phyloP scores from a whole-genome alignment of 2,113 vertebrate genomes.

The Phasianus colchicus region DNA sequence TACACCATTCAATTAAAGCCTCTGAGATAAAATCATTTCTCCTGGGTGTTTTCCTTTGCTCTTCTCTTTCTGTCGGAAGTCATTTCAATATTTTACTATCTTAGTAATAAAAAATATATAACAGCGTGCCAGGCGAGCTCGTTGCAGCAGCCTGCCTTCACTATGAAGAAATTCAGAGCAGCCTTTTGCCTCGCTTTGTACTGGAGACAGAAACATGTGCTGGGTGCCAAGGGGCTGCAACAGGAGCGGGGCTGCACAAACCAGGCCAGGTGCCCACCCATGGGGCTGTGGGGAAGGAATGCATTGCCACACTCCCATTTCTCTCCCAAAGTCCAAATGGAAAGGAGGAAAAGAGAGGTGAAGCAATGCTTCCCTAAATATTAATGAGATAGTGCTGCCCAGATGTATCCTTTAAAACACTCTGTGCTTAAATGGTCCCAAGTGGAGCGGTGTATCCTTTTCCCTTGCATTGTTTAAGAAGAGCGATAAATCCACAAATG shows the following conservation, averaged over 20 bases:
- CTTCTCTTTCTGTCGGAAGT: slow-evolving; percentile 21
- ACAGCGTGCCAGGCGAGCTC: background rate
- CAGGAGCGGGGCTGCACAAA: background rate
- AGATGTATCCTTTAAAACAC: background rate
- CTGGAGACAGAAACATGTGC: background rate
- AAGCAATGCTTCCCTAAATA: background rate
- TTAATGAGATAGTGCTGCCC: background rate
- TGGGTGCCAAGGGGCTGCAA: background rate
- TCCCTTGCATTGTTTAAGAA: background rate
- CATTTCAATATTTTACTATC: slow-evolving; percentile 71
- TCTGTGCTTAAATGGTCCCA: background rate
- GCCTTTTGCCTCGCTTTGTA: background rate
- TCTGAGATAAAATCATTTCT: slow-evolving; percentile 41
- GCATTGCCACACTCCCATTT: background rate
- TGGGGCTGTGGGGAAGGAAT: background rate
- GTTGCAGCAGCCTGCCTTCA: background rate
- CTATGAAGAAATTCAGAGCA: background rate
- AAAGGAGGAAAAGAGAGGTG: background rate
- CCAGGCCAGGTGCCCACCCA: background rate
- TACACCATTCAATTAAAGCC: slow-evolving; percentile 37
- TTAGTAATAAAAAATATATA: slow-evolving; percentile 68
- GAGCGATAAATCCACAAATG: slow-evolving; percentile 22
- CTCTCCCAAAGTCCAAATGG: background rate
- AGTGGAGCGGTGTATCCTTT: background rate
- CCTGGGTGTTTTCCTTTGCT: slow-evolving; percentile 56